A percentile compares a stretch with the other conserved stretches of the same genome.
These are phyloP conservation scores for Zeuzera pyrina DNA, from an alignment of 2,888 invertebrate genomes.

Conservation along the genomic window DNA sequence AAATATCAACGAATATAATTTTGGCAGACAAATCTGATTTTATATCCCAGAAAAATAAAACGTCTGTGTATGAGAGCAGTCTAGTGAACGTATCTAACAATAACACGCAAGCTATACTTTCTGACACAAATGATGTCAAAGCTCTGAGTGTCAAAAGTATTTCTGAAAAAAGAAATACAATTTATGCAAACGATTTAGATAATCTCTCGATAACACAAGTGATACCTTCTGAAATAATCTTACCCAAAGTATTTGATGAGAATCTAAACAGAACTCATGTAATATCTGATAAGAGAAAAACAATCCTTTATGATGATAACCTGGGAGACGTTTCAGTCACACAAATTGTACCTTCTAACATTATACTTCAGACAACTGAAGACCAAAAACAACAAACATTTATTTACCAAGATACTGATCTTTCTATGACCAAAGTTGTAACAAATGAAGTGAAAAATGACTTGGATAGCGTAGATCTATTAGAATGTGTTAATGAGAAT, in stretches of 20 bases:
- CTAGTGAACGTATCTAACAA: no score
- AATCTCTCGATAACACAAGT: constrained; percentile 3
- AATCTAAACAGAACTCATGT: not conserved
- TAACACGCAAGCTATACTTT: constrained; percentile 27
- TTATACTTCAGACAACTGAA: not conserved
- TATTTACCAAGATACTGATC: not conserved
- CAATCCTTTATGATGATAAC: constrained; percentile 3
- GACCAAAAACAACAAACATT: not conserved
- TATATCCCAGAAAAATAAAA: no score
- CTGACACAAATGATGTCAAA: constrained; percentile 3
- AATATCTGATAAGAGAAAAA: constrained; percentile 1
- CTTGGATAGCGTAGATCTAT: no score
- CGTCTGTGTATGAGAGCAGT: no score
- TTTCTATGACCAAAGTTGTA: no score
- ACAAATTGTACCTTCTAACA: constrained; percentile 2
- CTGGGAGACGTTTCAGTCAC: constrained; percentile 4
- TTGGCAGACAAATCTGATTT: constrained; percentile 15
- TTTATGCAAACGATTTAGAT: not conserved
- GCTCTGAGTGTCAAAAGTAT: no score
- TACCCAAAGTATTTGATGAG: not conserved
- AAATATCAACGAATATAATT: constrained; percentile 18
- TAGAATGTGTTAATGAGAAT: no score
- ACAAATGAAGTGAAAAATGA: no score
- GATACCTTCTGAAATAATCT: not conserved
- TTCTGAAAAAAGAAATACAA: not conserved